These are phyloP conservation scores for Trimorus sp. DNA, from an alignment of 2,888 invertebrate species.

Conservation along the genomic window DNA sequence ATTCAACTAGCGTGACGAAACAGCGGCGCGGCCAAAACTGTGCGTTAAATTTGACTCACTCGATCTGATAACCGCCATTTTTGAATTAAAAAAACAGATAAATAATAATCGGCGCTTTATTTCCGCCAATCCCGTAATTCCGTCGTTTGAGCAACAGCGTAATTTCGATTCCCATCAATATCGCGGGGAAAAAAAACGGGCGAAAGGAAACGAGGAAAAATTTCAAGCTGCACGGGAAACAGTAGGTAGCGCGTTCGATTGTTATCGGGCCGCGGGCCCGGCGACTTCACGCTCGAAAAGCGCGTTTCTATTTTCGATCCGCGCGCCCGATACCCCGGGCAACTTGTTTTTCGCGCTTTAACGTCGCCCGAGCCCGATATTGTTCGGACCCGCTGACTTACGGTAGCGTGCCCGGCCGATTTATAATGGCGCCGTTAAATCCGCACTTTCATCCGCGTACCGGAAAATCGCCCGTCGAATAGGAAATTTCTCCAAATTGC, in stretches of 20 bases:
- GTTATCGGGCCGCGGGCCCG: slow-evolving; percentile 36
- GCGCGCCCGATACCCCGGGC: slow-evolving; percentile 4
- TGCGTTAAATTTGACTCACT: slow-evolving; percentile 9
- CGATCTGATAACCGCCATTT: slow-evolving; percentile 24
- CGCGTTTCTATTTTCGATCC: slow-evolving; percentile 42
- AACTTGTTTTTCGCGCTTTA: slow-evolving; percentile 38
- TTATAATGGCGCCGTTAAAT: slow-evolving; percentile 33
- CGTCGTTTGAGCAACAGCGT: neutral
- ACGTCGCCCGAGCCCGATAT: slow-evolving; percentile 35
- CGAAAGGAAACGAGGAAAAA: neutral
- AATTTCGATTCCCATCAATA: neutral
- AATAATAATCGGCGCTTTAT: neutral
- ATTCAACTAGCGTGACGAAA: slow-evolving; percentile 32
- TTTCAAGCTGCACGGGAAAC: neutral
- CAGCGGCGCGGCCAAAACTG: slow-evolving; percentile 30
- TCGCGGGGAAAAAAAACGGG: too few relatives aligned
- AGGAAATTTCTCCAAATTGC: too few relatives aligned
- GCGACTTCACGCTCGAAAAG: slow-evolving; percentile 34
- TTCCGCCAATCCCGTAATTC: too few relatives aligned
- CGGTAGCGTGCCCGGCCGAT: slow-evolving; percentile 33
- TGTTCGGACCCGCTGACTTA: slow-evolving; percentile 20
- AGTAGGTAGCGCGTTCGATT: slow-evolving; percentile 51
- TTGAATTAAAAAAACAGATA: slow-evolving; percentile 14
- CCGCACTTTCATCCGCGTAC: slow-evolving; percentile 21
- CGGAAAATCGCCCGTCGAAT: neutral